These are phyloP conservation scores for Desmophyllum pertusum DNA, from an alignment of 92 coral and sea anemone genomes.

Conservation along the genomic window DNA sequence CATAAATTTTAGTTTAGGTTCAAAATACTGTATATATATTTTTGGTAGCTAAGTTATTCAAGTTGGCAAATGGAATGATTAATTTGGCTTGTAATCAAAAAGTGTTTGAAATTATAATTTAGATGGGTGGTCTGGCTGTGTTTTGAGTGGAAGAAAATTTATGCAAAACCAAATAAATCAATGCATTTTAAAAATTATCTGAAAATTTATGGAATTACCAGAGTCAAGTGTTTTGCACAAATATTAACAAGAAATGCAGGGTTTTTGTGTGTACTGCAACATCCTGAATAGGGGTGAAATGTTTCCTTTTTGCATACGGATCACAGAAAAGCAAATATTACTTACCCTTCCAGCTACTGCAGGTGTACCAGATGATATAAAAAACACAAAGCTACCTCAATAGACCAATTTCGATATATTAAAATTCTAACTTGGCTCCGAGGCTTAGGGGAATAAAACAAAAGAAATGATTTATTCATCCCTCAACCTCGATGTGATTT, in stretches of 20 bases:
- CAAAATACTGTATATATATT: neutral
- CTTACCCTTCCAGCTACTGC: neutral
- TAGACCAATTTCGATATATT: too few species aligned
- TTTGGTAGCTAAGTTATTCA: neutral
- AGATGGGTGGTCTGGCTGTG: neutral
- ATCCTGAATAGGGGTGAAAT: neutral
- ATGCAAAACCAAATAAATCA: neutral
- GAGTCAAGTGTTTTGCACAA: neutral
- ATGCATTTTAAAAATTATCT: neutral
- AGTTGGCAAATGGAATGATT: neutral
- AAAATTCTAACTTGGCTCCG: too few species aligned
- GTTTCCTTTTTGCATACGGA: neutral
- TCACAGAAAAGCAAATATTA: neutral
- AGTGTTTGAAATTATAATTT: neutral
- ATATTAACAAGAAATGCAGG: too few species aligned
- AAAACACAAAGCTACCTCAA: too few species aligned
- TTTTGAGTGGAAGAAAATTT: conserved; percentile 5
- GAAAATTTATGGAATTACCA: neutral
- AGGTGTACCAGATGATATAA: conserved; percentile 9
- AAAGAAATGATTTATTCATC: too few species aligned
- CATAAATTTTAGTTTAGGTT: neutral
- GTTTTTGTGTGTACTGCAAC: neutral
- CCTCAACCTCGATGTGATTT: too few species aligned
- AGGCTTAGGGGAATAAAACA: too few species aligned
- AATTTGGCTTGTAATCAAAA: neutral